A percentile compares a stretch with the other conserved stretches of the same genome.
phyloP scores from a whole-genome alignment of 2,113 vertebrate genomes.

The Argyrosomus japonicus region DNA sequence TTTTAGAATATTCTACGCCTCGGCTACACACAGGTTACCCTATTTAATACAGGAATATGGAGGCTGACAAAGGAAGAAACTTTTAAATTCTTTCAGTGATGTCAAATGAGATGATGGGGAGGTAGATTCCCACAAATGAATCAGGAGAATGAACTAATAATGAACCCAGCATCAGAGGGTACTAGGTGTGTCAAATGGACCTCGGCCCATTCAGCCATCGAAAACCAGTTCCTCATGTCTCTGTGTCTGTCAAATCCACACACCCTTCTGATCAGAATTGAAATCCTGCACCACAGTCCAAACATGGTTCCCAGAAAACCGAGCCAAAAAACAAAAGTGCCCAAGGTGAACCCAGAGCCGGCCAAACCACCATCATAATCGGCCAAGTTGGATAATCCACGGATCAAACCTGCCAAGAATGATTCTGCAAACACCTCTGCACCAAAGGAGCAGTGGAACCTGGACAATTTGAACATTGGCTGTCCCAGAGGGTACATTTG shows the following conservation, averaged over 20 bases:
- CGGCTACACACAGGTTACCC: no score
- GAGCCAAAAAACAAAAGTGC: background rate
- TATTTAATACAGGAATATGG: no score
- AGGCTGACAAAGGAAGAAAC: no score
- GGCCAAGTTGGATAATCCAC: slow-evolving; percentile 74
- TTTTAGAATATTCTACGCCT: no score
- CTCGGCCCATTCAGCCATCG: background rate
- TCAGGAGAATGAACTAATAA: no score
- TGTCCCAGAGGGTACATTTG: slow-evolving; percentile 96
- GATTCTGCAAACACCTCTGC: slow-evolving; percentile 8
- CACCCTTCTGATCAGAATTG: background rate
- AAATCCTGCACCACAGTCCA: background rate
- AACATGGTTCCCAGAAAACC: background rate
- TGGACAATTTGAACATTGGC: slow-evolving; percentile 97
- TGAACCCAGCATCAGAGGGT: background rate
- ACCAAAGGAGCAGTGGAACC: slow-evolving; percentile 87
- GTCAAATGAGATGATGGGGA: no score
- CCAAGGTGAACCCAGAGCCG: slow-evolving; percentile 63
- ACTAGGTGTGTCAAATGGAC: background rate
- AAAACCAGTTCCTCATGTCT: background rate
- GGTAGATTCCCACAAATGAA: no score
- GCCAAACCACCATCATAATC: slow-evolving; percentile 44
- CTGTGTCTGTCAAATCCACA: background rate
- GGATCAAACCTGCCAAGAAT: slow-evolving; percentile 54
- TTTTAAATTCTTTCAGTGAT: no score